These are phyloP conservation scores for Graptemys geographica DNA, from an alignment of 2,797 vertebrate genomes.

Conservation along the genomic window DNA sequence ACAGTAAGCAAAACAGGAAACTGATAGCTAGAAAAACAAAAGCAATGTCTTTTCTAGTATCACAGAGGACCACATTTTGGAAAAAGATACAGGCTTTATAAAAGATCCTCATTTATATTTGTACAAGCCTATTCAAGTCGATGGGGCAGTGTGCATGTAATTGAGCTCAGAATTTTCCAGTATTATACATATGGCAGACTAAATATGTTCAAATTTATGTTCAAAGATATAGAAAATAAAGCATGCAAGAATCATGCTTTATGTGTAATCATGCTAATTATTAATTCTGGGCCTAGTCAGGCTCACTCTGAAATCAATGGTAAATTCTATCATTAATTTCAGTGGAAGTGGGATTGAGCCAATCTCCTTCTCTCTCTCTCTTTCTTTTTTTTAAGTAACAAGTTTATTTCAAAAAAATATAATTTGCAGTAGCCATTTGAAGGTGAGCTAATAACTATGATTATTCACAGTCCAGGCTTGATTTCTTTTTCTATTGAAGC, in stretches of 20 bases:
- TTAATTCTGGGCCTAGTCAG: conserved; percentile 19
- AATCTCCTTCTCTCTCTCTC: not conserved
- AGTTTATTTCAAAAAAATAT: conserved; percentile 59
- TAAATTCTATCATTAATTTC: not conserved
- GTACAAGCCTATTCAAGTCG: not conserved
- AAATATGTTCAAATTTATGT: no score
- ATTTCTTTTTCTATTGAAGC: not conserved
- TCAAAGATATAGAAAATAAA: not conserved
- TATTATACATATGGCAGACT: not conserved
- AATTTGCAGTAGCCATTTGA: conserved; percentile 51
- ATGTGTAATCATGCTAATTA: conserved; percentile 15
- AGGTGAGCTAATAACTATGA: conserved; percentile 64
- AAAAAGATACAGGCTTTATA: not conserved
- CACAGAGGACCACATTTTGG: not conserved
- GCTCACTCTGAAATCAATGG: not conserved
- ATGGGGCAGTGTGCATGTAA: not conserved
- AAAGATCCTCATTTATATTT: no score
- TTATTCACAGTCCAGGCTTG: not conserved
- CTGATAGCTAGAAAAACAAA: not conserved
- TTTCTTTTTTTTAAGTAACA: conserved; percentile 17
- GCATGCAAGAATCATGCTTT: not conserved
- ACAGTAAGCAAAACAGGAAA: not conserved
- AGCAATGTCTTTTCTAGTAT: not conserved
- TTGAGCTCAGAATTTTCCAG: not conserved
- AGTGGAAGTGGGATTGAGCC: not conserved